These are phyloP conservation scores for Seira ritae DNA, from an alignment of 2,888 invertebrate genomes.

Conservation along the genomic window DNA sequence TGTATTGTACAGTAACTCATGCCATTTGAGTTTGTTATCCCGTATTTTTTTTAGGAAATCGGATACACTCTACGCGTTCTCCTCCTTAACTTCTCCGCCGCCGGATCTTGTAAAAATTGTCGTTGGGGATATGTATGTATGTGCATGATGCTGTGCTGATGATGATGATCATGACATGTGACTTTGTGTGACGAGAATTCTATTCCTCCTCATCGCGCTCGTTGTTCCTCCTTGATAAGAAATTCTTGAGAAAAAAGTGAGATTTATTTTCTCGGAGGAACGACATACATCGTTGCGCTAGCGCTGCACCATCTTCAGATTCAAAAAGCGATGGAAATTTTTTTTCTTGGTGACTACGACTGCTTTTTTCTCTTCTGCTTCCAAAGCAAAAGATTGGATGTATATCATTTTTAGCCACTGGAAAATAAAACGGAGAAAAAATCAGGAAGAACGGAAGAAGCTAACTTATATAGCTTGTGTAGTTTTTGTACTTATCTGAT, in stretches of 20 bases:
- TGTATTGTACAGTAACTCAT: background rate
- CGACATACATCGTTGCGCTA: background rate
- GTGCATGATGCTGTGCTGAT: too few species aligned
- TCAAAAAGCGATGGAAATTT: too few species aligned
- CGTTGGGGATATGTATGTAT: constrained; percentile 27
- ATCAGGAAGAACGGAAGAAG: constrained; percentile 2
- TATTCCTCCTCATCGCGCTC: constrained; percentile 36
- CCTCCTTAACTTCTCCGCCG: constrained; percentile 21
- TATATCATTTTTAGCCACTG: too few species aligned
- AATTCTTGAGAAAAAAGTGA: background rate
- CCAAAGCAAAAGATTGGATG: too few species aligned
- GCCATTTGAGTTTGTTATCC: constrained; percentile 4
- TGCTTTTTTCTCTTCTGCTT: too few species aligned
- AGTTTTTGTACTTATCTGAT: constrained; percentile 47
- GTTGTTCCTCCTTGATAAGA: background rate
- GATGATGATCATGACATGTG: constrained; percentile 53
- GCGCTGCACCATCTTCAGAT: too few species aligned
- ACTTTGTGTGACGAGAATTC: constrained; percentile 46
- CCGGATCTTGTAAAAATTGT: constrained; percentile 53
- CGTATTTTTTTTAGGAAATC: constrained; percentile 3
- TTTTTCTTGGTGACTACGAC: too few species aligned
- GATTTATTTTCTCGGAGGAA: background rate
- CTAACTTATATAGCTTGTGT: too few species aligned
- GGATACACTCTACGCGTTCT: constrained; percentile 8
- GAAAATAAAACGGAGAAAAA: too few species aligned